Base-by-base conservation (phyloP, 2,113 vertebrate genomes). In the Benitochromis conjunctus region DNA sequence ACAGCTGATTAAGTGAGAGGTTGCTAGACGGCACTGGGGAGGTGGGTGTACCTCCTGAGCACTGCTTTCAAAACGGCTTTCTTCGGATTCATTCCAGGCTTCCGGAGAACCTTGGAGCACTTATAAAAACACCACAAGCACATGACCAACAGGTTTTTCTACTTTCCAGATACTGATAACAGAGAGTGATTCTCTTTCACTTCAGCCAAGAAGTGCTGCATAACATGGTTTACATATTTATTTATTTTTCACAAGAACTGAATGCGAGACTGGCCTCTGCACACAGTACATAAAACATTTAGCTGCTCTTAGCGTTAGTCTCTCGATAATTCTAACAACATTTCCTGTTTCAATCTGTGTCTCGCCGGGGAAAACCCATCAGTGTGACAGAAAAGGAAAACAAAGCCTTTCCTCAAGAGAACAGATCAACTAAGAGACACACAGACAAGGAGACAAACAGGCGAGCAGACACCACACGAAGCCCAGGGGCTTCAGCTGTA, bases 121-220 rank as follows among this genome's bases (percentile, higher is more conserved):
- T 58, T 26, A 71, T 78, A 51, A 31, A 74, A 48, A 53, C 46
- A 71, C 51, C 21, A 16, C 1, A n/a, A 9, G 10, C 78, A 79
- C 54, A 83, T 81, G 82, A 80, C 11, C 48, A 91, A 91, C 92
- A 69, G 84, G 90, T 90, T 91, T 7, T 54, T 80, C 43, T 19
- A 41, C 60, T 84, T 74, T 29, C 13, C 26, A 69, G 7, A 64
- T 3, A 18, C 9, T 10, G 4, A 34, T 7, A 55, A 53, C 64
- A 62, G 9, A 83, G 16, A 13, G 16, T 12, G 6, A 81, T 54
- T 64, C 9, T 79, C n/a, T 81, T 56, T 66, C 34, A 26, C 56
- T 10, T 54, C 14, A 29, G 29, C 43, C 9, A 54, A 41, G 7
- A 51, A 51, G 4, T 6, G n/a, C 3, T 36, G 19, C 4, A 56